Evolutionary conservation across 2,113 vertebrate genomes (phyloP).

Genomic region (Leucopsar rothschildi): DNA sequence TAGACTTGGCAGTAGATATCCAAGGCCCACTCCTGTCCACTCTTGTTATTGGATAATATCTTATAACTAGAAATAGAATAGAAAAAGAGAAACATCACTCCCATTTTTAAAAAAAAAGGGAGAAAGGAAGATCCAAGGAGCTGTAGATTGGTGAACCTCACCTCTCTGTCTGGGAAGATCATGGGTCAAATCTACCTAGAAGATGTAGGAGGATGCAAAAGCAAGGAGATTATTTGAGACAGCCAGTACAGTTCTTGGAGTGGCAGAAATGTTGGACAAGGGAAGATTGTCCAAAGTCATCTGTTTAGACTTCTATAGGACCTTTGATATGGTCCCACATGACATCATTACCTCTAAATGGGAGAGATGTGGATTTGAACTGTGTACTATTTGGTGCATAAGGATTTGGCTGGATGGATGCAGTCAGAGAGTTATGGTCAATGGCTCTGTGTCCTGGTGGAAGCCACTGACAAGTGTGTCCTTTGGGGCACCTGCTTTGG

Average conservation of each 20-base stretch:
- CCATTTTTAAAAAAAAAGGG: neutral
- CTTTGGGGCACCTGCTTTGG: neutral
- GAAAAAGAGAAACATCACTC: neutral
- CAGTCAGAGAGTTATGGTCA: neutral
- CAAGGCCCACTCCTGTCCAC: neutral
- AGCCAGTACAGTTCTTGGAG: fast-evolving
- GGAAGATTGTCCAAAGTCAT: neutral
- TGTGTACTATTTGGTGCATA: neutral
- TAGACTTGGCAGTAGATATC: neutral
- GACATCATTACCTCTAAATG: neutral
- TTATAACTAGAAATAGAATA: neutral
- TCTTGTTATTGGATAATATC: neutral
- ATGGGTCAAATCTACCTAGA: neutral
- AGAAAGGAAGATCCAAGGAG: neutral
- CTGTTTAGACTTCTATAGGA: neutral
- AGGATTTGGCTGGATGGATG: fast-evolving
- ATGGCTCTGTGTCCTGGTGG: neutral
- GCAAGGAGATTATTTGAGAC: neutral
- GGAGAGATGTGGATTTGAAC: neutral
- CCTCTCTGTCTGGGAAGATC: neutral
- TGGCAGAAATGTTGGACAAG: neutral
- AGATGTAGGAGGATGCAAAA: neutral
- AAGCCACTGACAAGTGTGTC: neutral
- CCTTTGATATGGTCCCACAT: too few relatives aligned
- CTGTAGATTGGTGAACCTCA: fast-evolving